Evolutionary conservation across 2,888 invertebrate species (phyloP), one percentile per base, ranked within the genome.

Genomic region (Cephus sareptanus): DNA sequence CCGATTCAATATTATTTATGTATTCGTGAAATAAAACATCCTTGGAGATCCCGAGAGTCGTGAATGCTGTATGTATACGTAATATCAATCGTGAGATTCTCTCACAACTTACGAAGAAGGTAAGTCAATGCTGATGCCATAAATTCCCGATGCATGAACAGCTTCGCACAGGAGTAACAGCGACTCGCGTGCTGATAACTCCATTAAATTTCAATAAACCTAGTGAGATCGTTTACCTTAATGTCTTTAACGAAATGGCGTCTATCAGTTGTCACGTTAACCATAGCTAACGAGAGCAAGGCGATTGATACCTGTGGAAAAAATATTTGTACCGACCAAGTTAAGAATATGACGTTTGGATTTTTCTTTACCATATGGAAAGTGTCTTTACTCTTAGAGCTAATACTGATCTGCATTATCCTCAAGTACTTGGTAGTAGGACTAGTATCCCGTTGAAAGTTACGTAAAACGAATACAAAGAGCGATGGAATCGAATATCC

Each of bases 121-220:
- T 56, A 56, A 56, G 56, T 56, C 71, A 23, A 30, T 34, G 31
- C 30, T 34, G 15, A 68, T 37, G 77, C 33, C 76, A 80, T 83
- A 83, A 83, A 83, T 83, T 80, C 73, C 9, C 56, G 23, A 56
- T 56, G 76, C 80, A 83, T 77, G 81, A 71, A n/a, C 71, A 34
- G 30, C 15, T 71, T 56, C 1, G 13, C 13, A 3, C 78, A 79
- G 79, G 79, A 83, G 78, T 76, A 73, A 73, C 40, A 40, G 40
- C 73, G 77, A 34, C 77, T 76, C 75, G 77, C 81, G 75, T 75
- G 69, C 73, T 79, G 83, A 83, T 83, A 83, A 82, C 83, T 83
- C 83, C 81, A 83, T 83, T 83, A 83, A 83, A 82, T 83, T 80
- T 81, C 79, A 82, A 83, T 83, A 82, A 81, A 82, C 80, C 74